Percentiles rank a stretch among this genome's conserved stretches.
phyloP scores from a whole-genome alignment of 2,888 invertebrate species.

The Drosophila prostipennis region DNA sequence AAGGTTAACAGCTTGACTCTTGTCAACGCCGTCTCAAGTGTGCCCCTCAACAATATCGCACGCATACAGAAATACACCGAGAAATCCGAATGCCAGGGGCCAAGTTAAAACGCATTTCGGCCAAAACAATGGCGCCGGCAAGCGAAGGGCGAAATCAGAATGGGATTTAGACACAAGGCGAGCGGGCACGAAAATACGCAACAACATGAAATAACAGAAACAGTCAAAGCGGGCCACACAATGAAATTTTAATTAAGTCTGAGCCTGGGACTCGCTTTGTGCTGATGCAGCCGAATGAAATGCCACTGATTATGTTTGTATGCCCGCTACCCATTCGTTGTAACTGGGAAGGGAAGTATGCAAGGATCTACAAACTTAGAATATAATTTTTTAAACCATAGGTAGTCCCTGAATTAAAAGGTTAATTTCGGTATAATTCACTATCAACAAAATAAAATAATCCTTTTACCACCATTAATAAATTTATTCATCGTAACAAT shows the following conservation, averaged over 20 bases:
- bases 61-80: constrained; percentile 13
- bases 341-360: not conserved
- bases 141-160: constrained; percentile 68
- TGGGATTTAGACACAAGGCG: constrained; percentile 26
- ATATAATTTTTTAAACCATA: too few relatives aligned
- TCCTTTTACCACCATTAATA: too few relatives aligned
- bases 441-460: too few relatives aligned
- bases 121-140: constrained; percentile 58
- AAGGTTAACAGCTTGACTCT: constrained; percentile 59
- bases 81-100: constrained; percentile 7
- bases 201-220: constrained; percentile 40
- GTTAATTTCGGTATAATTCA: not conserved
- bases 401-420: too few relatives aligned
- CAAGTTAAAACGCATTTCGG: constrained; percentile 37
- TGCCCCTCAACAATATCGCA: constrained; percentile 51
- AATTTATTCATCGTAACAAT: too few relatives aligned
- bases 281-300: constrained; percentile 76
- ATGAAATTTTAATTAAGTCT: constrained; percentile 78
- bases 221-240: constrained; percentile 67
- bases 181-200: constrained; percentile 4
- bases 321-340: constrained; percentile 1
- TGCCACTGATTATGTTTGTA: constrained; percentile 70
- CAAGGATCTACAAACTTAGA: too few relatives aligned
- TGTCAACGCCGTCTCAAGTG: constrained; percentile 69
- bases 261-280: constrained; percentile 64